Conservation (phyloP, 2,113 vertebrate species). For the Polyodon spathula region DNA sequence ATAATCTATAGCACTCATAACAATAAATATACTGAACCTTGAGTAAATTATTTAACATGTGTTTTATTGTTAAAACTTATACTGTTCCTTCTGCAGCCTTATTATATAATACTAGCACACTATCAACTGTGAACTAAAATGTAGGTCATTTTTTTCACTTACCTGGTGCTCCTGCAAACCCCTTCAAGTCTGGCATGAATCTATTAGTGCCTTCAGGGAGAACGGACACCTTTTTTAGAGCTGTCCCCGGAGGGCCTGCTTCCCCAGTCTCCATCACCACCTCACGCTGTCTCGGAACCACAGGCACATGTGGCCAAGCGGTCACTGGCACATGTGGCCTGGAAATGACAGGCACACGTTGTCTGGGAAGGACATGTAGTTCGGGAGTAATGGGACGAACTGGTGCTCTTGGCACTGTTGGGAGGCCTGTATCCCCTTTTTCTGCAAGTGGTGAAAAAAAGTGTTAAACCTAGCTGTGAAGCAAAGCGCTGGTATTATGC, state of each 20-base stretch:
- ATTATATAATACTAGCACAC: too few relatives aligned
- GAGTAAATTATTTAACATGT: too few relatives aligned
- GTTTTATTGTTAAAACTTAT: too few relatives aligned
- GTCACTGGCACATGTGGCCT: conserved; percentile 3
- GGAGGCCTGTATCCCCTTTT: too few relatives aligned
- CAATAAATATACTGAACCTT: too few relatives aligned
- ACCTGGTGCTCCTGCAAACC: conserved; percentile 86
- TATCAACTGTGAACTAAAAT: too few relatives aligned
- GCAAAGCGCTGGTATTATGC: too few relatives aligned
- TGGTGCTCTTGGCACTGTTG: not conserved
- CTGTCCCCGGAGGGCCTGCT: conserved; percentile 77
- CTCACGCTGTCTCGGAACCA: conserved; percentile 15
- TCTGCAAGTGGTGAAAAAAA: too few relatives aligned
- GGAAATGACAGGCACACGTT: conserved; percentile 6
- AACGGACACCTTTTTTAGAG: conserved; percentile 52
- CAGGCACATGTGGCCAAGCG: conserved; percentile 21
- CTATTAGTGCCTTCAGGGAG: conserved; percentile 57
- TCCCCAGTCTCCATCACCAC: conserved; percentile 69
- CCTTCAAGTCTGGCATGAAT: conserved; percentile 57
- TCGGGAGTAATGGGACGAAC: conserved; percentile 11
- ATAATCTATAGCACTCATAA: too few relatives aligned
- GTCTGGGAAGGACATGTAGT: conserved; percentile 27
- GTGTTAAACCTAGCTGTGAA: too few relatives aligned
- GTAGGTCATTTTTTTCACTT: conserved; percentile 18
- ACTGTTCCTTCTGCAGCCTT: too few relatives aligned